A percentile compares a stretch with the other conserved stretches of the same genome.
Evolutionary conservation across 2,888 invertebrate species (phyloP).

Genomic region (Eutolmus rufibarbis): DNA sequence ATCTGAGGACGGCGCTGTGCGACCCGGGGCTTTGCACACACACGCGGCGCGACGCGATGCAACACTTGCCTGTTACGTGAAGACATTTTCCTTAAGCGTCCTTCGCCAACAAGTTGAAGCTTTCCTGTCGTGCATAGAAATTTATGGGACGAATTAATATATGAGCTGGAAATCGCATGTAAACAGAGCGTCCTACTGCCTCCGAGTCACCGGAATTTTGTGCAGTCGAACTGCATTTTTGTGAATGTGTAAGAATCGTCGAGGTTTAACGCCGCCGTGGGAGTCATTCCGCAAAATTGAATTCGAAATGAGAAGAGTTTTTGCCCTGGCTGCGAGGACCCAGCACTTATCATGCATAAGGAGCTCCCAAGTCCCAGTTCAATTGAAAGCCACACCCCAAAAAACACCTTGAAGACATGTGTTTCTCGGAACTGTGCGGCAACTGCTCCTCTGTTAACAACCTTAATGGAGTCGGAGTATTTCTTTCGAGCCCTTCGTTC

Average conservation of each 20-base stretch:
- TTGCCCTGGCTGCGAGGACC: neutral
- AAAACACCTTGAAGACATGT: neutral
- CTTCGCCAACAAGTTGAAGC: slow-evolving; percentile 12
- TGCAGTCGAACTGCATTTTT: neutral
- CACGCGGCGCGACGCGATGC: neutral
- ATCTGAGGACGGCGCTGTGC: neutral
- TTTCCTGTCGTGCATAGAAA: neutral
- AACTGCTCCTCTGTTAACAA: neutral
- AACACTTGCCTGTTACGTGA: neutral
- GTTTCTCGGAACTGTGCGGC: neutral
- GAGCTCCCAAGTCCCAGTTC: neutral
- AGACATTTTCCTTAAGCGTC: neutral
- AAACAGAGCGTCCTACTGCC: neutral
- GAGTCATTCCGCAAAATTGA: neutral
- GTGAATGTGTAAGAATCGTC: neutral
- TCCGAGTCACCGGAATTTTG: neutral
- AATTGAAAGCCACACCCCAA: neutral
- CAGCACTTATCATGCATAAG: neutral
- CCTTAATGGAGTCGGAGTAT: neutral
- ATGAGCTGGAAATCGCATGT: slow-evolving; percentile 16
- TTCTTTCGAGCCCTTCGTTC: neutral
- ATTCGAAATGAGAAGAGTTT: neutral
- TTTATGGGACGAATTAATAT: slow-evolving; percentile 4
- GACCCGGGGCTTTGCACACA: neutral
- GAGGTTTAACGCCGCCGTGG: neutral